Evolutionary conservation across 2,113 vertebrate genomes (phyloP).

Genomic region (Lota lota): DNA sequence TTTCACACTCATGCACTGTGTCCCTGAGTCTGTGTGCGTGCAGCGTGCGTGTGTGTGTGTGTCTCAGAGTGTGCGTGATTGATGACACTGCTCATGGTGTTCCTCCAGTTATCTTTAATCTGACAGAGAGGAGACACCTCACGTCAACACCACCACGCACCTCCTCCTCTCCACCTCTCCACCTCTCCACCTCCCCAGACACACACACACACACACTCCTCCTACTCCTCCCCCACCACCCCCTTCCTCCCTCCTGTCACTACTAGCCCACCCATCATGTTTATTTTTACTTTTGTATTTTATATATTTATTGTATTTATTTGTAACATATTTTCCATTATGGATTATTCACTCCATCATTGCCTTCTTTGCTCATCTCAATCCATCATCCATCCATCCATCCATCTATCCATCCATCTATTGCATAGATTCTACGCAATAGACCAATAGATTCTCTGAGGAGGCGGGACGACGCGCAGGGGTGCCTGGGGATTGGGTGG

Average conservation of each 20-base stretch:
- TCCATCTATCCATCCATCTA: conserved; percentile 85
- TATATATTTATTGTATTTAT: not conserved
- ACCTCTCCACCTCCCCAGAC: conserved; percentile 19
- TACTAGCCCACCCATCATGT: conserved; percentile 9
- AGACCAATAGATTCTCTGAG: conserved; percentile 70
- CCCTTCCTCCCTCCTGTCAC: not conserved
- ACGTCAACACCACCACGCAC: conserved; percentile 32
- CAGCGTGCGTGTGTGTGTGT: conserved; percentile 1
- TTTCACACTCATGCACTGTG: not conserved
- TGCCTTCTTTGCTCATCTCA: conserved; percentile 71
- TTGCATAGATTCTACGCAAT: too few species aligned
- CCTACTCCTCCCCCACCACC: conserved; percentile 12
- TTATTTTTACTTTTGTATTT: not conserved
- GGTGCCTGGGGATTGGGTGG: conserved; percentile 21
- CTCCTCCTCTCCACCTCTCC: conserved; percentile 46
- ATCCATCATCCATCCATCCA: conserved; percentile 84
- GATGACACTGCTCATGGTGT: conserved; percentile 58
- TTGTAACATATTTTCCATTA: too few species aligned
- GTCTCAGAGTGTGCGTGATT: conserved; percentile 35
- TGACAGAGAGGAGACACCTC: conserved; percentile 46
- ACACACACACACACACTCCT: not conserved
- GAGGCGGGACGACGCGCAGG: conserved; percentile 32
- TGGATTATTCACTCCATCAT: too few species aligned
- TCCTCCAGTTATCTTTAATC: conserved; percentile 61
- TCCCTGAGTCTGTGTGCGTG: not conserved